phyloP scores from a whole-genome alignment of 2,797 vertebrate genomes.

The Hafferia zeledoni region DNA sequence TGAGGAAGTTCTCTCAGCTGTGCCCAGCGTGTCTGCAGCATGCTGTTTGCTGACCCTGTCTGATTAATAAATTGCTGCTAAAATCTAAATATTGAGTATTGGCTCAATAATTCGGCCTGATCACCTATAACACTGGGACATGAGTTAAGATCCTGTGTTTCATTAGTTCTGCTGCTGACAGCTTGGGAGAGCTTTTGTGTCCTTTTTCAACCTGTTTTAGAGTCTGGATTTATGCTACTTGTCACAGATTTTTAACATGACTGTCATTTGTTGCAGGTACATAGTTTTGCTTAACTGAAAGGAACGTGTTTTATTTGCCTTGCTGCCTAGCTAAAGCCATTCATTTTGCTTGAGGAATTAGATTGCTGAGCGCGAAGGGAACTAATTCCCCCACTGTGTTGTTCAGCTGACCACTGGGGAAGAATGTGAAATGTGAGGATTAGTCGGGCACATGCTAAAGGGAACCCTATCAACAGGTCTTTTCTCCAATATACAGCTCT shows the following conservation, averaged over 20 bases:
- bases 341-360: not conserved
- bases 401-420: not conserved
- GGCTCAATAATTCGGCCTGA: too few species aligned
- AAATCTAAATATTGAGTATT: too few species aligned
- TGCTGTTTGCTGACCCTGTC: too few species aligned
- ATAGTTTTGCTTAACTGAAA: not conserved
- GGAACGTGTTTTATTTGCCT: not conserved
- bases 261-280: not conserved
- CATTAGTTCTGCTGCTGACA: not conserved
- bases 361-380: not conserved
- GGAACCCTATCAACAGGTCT: not conserved
- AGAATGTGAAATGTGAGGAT: slow-evolving; percentile 25
- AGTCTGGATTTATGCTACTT: not conserved
- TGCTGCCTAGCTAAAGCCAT: not conserved
- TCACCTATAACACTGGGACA: too few species aligned
- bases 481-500: not conserved
- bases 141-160: rapidly evolving
- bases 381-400: not conserved
- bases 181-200: not conserved
- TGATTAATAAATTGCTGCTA: too few species aligned
- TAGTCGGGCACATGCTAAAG: not conserved
- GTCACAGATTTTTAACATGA: not conserved
- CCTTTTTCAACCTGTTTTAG: not conserved
- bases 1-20: too few species aligned
- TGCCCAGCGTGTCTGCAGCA: too few species aligned